Evolutionary conservation across 2,797 vertebrate genomes (phyloP).

Genomic region (Sciaenops ocellatus): DNA sequence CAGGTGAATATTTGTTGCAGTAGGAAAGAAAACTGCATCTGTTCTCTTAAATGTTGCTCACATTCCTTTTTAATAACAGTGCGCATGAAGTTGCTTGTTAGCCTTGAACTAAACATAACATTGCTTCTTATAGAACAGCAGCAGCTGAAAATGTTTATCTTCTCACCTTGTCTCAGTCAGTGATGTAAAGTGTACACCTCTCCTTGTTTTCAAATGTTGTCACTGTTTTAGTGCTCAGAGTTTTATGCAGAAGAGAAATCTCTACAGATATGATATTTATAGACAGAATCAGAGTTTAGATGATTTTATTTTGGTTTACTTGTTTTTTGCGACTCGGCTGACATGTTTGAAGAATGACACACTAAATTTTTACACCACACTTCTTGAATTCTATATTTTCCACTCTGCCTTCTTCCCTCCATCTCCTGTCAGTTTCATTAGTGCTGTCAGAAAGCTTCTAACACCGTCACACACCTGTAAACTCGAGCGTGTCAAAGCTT

Average conservation of each 20-base stretch:
- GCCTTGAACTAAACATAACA: neutral
- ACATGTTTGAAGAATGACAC: neutral
- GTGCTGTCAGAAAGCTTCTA: slow-evolving; percentile 70
- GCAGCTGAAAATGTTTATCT: neutral
- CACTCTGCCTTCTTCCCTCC: neutral
- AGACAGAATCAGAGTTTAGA: slow-evolving; percentile 5
- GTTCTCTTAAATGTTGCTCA: slow-evolving; percentile 2
- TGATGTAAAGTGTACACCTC: neutral
- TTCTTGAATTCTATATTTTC: slow-evolving; percentile 12
- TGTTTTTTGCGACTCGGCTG: slow-evolving; percentile 2
- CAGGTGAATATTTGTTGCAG: neutral
- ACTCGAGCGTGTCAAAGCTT: slow-evolving; percentile 77
- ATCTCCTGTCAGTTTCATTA: slow-evolving; percentile 64
- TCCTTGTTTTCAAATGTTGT: slow-evolving; percentile 5
- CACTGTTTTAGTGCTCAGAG: slow-evolving; percentile 34
- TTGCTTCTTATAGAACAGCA: neutral
- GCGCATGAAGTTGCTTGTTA: neutral
- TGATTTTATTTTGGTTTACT: neutral
- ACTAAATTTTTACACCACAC: neutral
- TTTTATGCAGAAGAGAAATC: slow-evolving; percentile 48
- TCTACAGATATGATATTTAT: slow-evolving; percentile 23
- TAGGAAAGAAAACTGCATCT: neutral
- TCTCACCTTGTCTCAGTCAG: neutral
- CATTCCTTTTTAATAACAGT: neutral
- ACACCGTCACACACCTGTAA: slow-evolving; percentile 77